A percentile compares a stretch with the other conserved stretches of the same genome.
Conservation (phyloP, 2,113 vertebrate genomes). For the Otus sunia region DNA sequence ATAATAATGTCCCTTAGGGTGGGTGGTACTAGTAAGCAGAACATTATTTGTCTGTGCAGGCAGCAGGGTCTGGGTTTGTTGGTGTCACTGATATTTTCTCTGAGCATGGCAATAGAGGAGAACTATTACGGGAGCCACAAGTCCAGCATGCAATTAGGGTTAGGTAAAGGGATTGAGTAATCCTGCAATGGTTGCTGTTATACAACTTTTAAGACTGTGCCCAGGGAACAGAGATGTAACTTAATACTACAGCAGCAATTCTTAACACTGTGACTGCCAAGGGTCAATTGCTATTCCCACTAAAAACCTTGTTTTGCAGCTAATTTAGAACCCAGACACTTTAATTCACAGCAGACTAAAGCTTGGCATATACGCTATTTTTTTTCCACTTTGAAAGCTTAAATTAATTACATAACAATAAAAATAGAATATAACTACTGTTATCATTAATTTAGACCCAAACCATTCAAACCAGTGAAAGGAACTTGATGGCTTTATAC, state of each 20-base stretch:
- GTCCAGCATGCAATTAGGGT: slow-evolving; percentile 67
- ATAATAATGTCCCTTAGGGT: slow-evolving; percentile 62
- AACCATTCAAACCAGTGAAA: background rate
- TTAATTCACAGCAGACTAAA: slow-evolving; percentile 54
- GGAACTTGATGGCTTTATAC: background rate
- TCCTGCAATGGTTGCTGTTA: slow-evolving; percentile 63
- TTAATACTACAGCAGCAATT: slow-evolving; percentile 50
- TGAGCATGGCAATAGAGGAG: slow-evolving; percentile 28
- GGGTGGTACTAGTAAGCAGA: slow-evolving; percentile 31
- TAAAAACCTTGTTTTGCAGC: slow-evolving; percentile 59
- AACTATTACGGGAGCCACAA: slow-evolving; percentile 62
- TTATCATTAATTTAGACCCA: background rate
- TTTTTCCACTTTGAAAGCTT: background rate
- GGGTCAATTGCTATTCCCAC: slow-evolving; percentile 63
- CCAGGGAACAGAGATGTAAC: slow-evolving; percentile 59
- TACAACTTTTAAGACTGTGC: slow-evolving; percentile 56
- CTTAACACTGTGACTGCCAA: slow-evolving; percentile 51
- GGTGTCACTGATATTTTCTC: slow-evolving; percentile 34
- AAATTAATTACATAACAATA: background rate
- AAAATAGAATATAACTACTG: background rate
- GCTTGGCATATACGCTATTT: background rate
- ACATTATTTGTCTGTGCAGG: slow-evolving; percentile 50
- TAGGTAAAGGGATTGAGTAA: slow-evolving; percentile 69
- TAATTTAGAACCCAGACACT: slow-evolving; percentile 67
- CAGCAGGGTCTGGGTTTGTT: slow-evolving; percentile 37